Percentiles rank a stretch among this genome's conserved stretches.
Evolutionary conservation across 2,797 vertebrate genomes (phyloP).

Genomic region (Pteropus rufus): DNA sequence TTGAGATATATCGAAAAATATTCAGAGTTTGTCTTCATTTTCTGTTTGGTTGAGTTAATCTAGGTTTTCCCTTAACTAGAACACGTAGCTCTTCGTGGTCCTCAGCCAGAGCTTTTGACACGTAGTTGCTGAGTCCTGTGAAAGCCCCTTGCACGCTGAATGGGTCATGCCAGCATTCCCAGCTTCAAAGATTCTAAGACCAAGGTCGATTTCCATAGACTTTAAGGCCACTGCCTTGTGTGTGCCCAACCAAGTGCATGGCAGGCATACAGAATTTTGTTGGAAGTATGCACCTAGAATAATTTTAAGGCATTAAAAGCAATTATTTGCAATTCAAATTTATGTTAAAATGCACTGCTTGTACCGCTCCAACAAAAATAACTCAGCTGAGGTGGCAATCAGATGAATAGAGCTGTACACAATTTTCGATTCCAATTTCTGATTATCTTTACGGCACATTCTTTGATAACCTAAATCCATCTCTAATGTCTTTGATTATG

Average conservation of each 20-base stretch:
- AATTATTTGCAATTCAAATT: slow-evolving; percentile 33
- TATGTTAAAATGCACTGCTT: not conserved
- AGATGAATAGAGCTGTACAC: not conserved
- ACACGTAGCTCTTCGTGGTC: not conserved
- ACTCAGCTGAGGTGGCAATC: not conserved
- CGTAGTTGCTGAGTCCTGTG: not conserved
- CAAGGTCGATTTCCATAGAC: not conserved
- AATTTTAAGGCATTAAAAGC: slow-evolving; percentile 12
- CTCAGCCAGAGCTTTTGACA: not conserved
- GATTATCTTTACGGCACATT: not conserved
- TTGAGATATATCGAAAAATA: not conserved
- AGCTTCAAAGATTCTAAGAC: not conserved
- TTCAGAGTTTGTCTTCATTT: not conserved
- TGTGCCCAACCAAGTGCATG: not conserved
- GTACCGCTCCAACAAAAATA: not conserved
- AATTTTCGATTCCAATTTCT: not conserved
- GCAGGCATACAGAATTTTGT: not conserved
- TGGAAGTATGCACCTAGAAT: not conserved
- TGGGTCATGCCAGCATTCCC: not conserved
- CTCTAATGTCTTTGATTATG: not conserved
- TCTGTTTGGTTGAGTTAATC: not conserved
- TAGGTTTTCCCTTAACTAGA: not conserved
- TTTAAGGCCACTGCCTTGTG: not conserved
- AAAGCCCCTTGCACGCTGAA: not conserved
- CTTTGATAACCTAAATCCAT: slow-evolving; percentile 15